phyloP scores from a whole-genome alignment of 2,888 invertebrate species.

The Polydrusus tereticollis region DNA sequence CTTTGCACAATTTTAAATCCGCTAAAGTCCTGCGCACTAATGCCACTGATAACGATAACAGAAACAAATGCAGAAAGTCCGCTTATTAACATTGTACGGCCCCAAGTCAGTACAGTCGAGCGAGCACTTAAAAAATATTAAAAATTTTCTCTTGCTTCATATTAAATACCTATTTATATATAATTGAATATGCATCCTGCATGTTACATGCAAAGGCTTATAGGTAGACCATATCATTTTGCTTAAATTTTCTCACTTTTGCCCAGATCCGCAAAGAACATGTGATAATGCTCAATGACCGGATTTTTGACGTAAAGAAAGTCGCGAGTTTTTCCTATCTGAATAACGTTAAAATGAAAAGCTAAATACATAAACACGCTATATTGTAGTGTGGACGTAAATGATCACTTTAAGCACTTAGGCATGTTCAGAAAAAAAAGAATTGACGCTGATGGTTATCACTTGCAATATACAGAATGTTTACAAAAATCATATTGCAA shows the following conservation, averaged over 20 bases:
- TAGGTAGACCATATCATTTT: conserved; percentile 13
- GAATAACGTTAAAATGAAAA: neutral
- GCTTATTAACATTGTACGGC: conserved; percentile 13
- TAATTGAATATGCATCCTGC: conserved; percentile 40
- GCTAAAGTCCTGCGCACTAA: neutral
- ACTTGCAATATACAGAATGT: too few relatives aligned
- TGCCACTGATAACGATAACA: conserved; percentile 39
- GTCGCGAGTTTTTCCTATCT: neutral
- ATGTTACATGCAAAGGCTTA: conserved; percentile 26
- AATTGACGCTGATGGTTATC: neutral
- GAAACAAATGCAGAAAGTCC: conserved; percentile 36
- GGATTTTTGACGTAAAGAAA: conserved; percentile 20
- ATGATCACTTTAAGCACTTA: too few relatives aligned
- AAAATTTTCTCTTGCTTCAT: conserved; percentile 23
- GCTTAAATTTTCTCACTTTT: conserved; percentile 46
- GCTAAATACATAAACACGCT: neutral
- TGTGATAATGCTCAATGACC: conserved; percentile 44
- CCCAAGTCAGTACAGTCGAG: neutral
- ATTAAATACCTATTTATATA: conserved; percentile 42
- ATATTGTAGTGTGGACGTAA: too few relatives aligned
- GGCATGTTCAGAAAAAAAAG: neutral
- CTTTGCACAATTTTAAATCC: conserved; percentile 52
- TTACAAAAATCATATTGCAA: too few relatives aligned
- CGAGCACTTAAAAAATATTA: conserved; percentile 25
- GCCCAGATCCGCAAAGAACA: conserved; percentile 35